Base-by-base conservation (phyloP, 2,888 invertebrate genomes). In the Piscicola geometra region DNA sequence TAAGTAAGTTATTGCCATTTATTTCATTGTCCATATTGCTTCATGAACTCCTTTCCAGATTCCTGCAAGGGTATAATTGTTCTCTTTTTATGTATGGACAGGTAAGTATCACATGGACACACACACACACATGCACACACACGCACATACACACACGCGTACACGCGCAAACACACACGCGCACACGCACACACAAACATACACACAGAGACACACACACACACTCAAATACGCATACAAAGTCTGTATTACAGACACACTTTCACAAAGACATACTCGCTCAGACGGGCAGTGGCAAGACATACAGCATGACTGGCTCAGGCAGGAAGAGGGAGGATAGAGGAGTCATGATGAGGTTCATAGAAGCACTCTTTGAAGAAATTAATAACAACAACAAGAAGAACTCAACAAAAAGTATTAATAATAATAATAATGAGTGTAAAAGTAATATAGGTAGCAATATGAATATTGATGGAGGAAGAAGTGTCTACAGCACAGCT, bases 231-330 rank as follows among this genome's bases (percentile, higher is more conserved):
- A n/a, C n/a, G n/a, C n/a, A n/a, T n/a, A 50, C 15, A n/a, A 15
- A 50, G 15, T 18, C n/a, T 18, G n/a, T 18, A n/a, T 18, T 18
- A 50, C 15, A n/a, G 15, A 50, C 52, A 50, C 52, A n/a, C 15
- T 50, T 15, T 18, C 52, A 50, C 15, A 50, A n/a, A n/a, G n/a
- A n/a, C n/a, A n/a, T n/a, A n/a, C n/a, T n/a, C n/a, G n/a, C n/a
- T n/a, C 30, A 86, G 85, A 86, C 86, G 66, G 86, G 86, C 0
- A 86, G 85, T 81, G 86, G 86, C 0, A 86, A 86, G 79, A 86
- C 86, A 1, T 86, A 85, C 78, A 86, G 86, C 1, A 86, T 86
- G 76, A 86, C 86, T 5, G 86, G 86, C 35, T 85, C 85, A 28
- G 83, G 85, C 9, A 85, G 85, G 76, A 80, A 81, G 52, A 85